These are phyloP conservation scores for Helicoverpa assulta DNA, from an alignment of 2,888 invertebrate genomes.

Conservation along the genomic window DNA sequence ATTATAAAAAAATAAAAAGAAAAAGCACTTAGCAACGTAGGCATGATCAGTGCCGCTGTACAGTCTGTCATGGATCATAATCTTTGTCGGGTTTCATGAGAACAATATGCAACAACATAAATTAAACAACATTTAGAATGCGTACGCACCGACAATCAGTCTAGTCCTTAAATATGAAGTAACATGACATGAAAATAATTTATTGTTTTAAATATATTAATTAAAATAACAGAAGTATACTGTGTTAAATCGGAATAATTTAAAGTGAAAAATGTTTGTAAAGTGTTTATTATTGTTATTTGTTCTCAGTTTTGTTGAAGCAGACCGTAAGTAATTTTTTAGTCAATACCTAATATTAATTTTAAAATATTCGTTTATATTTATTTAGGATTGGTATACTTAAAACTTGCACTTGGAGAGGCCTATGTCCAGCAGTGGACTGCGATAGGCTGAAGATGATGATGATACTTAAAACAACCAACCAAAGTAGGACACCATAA, in stretches of 20 bases:
- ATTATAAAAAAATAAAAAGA: too few relatives aligned
- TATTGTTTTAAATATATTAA: slow-evolving; percentile 54
- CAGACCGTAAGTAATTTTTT: slow-evolving; percentile 67
- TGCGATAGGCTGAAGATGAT: too few relatives aligned
- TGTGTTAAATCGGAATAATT: slow-evolving; percentile 36
- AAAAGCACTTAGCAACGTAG: not conserved
- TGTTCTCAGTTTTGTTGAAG: slow-evolving; percentile 69
- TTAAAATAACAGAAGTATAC: slow-evolving; percentile 28
- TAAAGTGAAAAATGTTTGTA: slow-evolving; percentile 72
- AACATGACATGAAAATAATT: slow-evolving; percentile 58
- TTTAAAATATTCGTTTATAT: too few relatives aligned
- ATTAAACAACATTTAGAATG: slow-evolving; percentile 64
- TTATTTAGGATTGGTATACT: too few relatives aligned
- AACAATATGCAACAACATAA: slow-evolving; percentile 34
- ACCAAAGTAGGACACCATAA: too few relatives aligned
- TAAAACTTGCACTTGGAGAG: too few relatives aligned
- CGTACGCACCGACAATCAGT: slow-evolving; percentile 61
- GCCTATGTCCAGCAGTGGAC: too few relatives aligned
- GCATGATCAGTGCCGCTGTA: slow-evolving; percentile 9
- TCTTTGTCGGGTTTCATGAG: slow-evolving; percentile 55
- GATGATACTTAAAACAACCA: too few relatives aligned
- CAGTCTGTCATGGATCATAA: slow-evolving; percentile 22
- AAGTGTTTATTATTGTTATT: slow-evolving; percentile 76
- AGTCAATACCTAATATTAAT: not conserved
- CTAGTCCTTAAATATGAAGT: slow-evolving; percentile 64